phyloP scores from a whole-genome alignment of 2,113 vertebrate genomes.

The Dicaeum eximium region DNA sequence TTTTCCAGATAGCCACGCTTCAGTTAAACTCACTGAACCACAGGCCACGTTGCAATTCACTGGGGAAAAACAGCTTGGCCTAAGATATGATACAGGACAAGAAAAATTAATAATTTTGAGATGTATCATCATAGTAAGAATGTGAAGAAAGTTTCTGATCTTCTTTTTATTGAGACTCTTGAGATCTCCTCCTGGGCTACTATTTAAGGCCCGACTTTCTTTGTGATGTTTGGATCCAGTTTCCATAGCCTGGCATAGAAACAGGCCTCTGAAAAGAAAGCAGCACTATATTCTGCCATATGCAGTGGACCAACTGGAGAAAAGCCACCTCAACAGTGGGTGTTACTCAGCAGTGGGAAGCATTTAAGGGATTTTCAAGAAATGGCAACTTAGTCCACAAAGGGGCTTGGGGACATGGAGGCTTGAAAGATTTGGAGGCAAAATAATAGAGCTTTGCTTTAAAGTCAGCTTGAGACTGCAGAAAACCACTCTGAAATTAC shows the following conservation, averaged over 20 bases:
- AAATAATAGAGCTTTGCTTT: background rate
- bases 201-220: background rate
- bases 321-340: background rate
- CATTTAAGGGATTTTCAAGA: background rate
- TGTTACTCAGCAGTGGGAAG: background rate
- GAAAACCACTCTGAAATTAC: background rate
- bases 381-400: background rate
- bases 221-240: background rate
- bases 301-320: background rate
- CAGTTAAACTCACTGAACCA: slow-evolving; percentile 51
- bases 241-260: background rate
- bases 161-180: background rate
- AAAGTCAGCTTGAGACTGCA: background rate
- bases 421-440: background rate
- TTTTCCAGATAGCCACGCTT: slow-evolving; percentile 51
- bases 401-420: background rate
- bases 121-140: background rate
- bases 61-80: slow-evolving; percentile 17
- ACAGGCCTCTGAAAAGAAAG: background rate
- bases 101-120: slow-evolving; percentile 55
- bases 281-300: background rate
- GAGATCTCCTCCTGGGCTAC: background rate
- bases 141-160: background rate
- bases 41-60: slow-evolving; percentile 10
- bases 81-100: slow-evolving; percentile 51